Conservation (phyloP, 2,797 vertebrate species). For the Alfaro cultratus region DNA sequence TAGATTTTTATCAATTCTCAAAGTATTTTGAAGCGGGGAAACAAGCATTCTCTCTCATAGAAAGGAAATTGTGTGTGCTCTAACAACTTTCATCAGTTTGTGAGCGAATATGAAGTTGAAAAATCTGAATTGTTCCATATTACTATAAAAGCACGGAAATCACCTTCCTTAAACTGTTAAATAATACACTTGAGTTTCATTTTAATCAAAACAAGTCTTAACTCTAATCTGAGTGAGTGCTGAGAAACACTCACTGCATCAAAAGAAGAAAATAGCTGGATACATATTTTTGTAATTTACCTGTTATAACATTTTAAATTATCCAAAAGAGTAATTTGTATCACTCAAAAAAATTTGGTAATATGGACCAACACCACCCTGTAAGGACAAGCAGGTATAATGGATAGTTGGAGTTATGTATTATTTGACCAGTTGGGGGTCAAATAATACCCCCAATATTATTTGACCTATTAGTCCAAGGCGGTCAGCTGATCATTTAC, state of each 20-base stretch:
- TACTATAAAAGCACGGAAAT: not conserved
- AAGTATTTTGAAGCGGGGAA: not conserved
- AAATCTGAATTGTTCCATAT: not conserved
- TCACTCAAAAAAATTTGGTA: not conserved
- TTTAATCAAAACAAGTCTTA: not conserved
- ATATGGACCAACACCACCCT: not conserved
- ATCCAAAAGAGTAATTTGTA: not conserved
- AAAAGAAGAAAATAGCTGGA: not conserved
- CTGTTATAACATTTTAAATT: not conserved
- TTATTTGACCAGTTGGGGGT: not conserved
- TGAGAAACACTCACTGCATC: not conserved
- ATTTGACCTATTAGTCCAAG: too few species aligned
- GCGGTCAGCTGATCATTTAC: not conserved
- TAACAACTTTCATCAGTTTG: not conserved
- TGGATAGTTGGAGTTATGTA: not conserved
- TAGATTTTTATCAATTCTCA: not conserved
- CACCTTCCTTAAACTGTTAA: not conserved
- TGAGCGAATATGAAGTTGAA: not conserved
- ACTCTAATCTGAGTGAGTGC: not conserved
- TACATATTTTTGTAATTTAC: not conserved
- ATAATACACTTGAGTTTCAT: too few species aligned
- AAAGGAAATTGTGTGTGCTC: not conserved
- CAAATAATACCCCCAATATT: too few species aligned
- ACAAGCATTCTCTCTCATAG: not conserved
- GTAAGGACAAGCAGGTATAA: not conserved